These are phyloP conservation scores for Cerceris ruficornis DNA, from an alignment of 2,888 invertebrate species.

Conservation along the genomic window DNA sequence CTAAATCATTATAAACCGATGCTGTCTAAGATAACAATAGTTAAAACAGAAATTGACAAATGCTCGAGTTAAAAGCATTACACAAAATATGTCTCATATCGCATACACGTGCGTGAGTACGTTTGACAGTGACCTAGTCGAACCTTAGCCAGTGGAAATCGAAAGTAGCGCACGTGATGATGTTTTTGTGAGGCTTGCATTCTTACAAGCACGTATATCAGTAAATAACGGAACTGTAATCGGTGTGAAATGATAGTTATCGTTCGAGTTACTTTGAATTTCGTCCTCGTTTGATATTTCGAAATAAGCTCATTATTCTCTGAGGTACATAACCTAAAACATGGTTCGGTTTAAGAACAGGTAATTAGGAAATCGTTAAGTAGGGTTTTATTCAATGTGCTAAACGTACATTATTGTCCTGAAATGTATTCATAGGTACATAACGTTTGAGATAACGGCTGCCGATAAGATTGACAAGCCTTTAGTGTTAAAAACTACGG, in stretches of 20 bases:
- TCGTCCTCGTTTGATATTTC: not conserved
- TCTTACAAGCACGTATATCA: too few species aligned
- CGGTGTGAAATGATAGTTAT: not conserved
- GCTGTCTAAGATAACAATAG: not conserved
- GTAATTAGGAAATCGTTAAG: conserved; percentile 75
- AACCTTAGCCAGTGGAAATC: conserved; percentile 23
- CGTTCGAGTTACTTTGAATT: not conserved
- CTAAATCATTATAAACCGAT: not conserved
- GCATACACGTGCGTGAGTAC: conserved; percentile 21
- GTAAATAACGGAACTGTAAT: too few species aligned
- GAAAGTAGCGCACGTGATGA: conserved; percentile 32
- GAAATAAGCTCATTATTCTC: not conserved
- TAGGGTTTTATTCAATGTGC: conserved; percentile 3
- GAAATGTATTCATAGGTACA: conserved; percentile 83
- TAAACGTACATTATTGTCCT: conserved; percentile 8
- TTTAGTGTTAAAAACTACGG: conserved; percentile 83
- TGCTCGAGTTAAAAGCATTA: not conserved
- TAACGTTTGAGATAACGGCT: conserved; percentile 86
- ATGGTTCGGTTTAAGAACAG: conserved; percentile 88
- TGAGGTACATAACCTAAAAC: conserved; percentile 64
- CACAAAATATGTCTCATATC: conserved; percentile 14
- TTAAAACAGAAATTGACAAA: not conserved
- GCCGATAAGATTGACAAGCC: conserved; percentile 82
- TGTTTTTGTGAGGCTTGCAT: conserved; percentile 1
- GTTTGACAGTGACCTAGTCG: conserved; percentile 52